Evolutionary conservation across 2,888 invertebrate genomes (phyloP), one percentile per base, ranked within the genome.

Genomic region (Hemistola chrysoprasaria): DNA sequence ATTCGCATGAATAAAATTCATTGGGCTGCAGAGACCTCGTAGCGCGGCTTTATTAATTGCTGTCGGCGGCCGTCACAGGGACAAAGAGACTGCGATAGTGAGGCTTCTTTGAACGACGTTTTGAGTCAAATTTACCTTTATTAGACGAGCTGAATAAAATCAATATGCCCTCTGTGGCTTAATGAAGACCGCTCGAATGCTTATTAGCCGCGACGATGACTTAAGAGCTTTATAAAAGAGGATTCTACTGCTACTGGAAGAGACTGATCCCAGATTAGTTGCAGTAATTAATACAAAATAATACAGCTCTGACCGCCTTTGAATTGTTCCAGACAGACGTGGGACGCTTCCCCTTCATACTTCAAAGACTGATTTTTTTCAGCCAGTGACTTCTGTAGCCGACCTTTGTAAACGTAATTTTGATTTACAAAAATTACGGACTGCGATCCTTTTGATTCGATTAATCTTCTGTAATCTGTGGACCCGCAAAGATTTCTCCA

Each of bases 111-210:
- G 65, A 53, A 58, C 61, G 56, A 39, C 65, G 62, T 71, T 78
- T 73, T 64, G 67, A 69, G 59, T 64, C 54, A 67, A 71, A 72
- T 75, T 73, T 72, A 78, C 77, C 72, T 76, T 80, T 80, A 78
- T 74, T 71, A 75, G 58, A 70, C 53, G 58, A 65, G 60, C 66
- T 73, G 72, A 77, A 70, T 70, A 73, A 80, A 83, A 83, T 82
- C 84, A 78, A 85, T 84, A 79, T 66, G 53, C 57, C 58, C 56
- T 57, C 57, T 58, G 65, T 53, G 70, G 67, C 73, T 78, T 81
- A 79, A 82, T 82, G 78, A 83, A 76, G 66, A 65, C 64, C 62
- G 76, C 69, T 71, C 68, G 65, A 70, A 75, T 69, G 74, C 75
- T 83, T 83, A 81, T 82, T 81, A 78, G 66, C 65, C 62, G 52